Evolutionary conservation across 2,797 vertebrate species (phyloP), one percentile per base, ranked within the genome.

Genomic region (Chloroceryle inda): DNA sequence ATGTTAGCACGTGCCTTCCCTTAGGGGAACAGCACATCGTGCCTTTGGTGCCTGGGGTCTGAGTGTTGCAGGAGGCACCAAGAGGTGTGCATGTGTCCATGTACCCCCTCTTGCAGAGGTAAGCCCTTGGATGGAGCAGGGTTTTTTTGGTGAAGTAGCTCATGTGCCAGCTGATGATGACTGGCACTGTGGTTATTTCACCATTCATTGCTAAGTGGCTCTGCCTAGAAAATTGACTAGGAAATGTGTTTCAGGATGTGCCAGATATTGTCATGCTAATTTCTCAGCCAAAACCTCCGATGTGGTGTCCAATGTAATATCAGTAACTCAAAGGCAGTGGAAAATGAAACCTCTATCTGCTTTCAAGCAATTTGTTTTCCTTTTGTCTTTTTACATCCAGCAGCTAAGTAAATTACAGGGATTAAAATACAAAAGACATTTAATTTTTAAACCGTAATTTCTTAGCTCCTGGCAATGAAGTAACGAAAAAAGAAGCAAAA

Each of bases 231-330:
- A 97, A 97, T 33, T 94, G 77, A 94, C 94, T 95, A 75, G 77
- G 95, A 96, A 95, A 96, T 85, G 79, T 33, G 82, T 97, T 92
- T 93, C 92, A 92, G 92, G 93, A 95, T 94, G 79, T 95, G 84
- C 80, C 83, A 95, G 91, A 79, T 97, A 96, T 92, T 93, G 83
- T 96, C 74, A 94, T 91, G 85, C 37, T 94, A 93, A 97, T 96
- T 97, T 96, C 86, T 95, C 89, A 97, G 90, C 96, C 96, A 85
- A 96, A 89, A 83, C 88, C 91, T 96, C 94, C 83, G 91, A 90
- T 96, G 94, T 88, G 91, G 88, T 89, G 85, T 96, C 95, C 95
- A 94, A 50, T 97, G 88, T 50, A 71, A 11, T 96, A 94, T 75
- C 85, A 87, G 75, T 89, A 92, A 93, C 83, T 96, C 86, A 87